phyloP scores from a whole-genome alignment of 2,113 vertebrate species.

The Neolamprologus tretocephalus region DNA sequence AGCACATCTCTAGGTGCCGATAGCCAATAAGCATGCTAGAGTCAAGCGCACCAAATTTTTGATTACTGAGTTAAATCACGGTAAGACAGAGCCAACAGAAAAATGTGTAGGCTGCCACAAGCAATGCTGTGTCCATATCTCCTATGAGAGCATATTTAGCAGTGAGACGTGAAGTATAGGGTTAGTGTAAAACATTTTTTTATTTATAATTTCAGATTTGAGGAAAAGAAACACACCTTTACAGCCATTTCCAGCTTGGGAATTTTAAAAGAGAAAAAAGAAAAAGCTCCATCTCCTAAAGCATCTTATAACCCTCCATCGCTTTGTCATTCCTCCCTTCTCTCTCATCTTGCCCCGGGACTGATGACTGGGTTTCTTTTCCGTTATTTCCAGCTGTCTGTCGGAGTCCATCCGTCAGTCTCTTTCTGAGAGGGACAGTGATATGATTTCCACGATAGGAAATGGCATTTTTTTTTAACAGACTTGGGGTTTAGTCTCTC shows the following conservation, averaged over 20 bases:
- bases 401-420: constrained; percentile 42
- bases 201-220: background rate
- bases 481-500: background rate
- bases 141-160: background rate
- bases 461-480: background rate
- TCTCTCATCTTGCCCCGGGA: constrained; percentile 15
- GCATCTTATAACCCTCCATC: background rate
- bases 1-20: background rate
- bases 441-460: constrained; percentile 9
- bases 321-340: background rate
- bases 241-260: background rate
- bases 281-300: background rate
- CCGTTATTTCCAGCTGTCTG: constrained; percentile 1
- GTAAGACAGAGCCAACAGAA: background rate
- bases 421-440: constrained; percentile 18
- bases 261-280: background rate
- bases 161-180: background rate
- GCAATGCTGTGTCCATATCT: background rate
- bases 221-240: background rate
- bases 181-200: background rate
- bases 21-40: background rate
- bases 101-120: background rate
- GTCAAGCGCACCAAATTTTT: background rate
- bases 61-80: background rate
- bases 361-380: constrained; percentile 31